These are phyloP conservation scores for Propsilocerus akamusi DNA, from an alignment of 1,140 invertebrate genomes.

Conservation along the genomic window DNA sequence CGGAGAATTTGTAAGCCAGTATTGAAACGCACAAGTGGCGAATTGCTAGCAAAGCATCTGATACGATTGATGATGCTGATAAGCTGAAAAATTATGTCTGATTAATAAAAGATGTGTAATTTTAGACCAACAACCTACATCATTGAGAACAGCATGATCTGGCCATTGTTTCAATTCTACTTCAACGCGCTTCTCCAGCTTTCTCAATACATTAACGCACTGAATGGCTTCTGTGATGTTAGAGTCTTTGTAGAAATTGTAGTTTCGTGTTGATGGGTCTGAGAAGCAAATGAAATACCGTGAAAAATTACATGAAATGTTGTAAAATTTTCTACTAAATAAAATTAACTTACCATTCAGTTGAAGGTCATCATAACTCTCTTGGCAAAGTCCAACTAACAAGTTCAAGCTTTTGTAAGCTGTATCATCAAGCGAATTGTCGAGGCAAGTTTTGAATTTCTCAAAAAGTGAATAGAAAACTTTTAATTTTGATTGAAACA, in stretches of 20 bases:
- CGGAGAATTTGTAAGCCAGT: conserved; percentile 79
- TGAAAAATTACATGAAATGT: not conserved
- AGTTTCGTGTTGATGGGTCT: conserved; percentile 22
- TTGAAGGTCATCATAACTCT: conserved; percentile 10
- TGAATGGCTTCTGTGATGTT: conserved; percentile 59
- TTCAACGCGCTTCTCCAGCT: conserved; percentile 38
- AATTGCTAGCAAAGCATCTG: conserved; percentile 54
- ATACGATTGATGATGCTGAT: conserved; percentile 53
- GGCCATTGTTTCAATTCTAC: conserved; percentile 68
- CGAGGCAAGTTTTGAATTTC: conserved; percentile 13
- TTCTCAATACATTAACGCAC: conserved; percentile 46
- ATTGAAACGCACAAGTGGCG: conserved; percentile 71
- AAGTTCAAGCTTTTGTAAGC: conserved; percentile 16
- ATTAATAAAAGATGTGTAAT: not conserved
- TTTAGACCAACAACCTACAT: conserved; percentile 30
- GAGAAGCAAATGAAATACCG: conserved; percentile 8
- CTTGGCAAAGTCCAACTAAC: conserved; percentile 14
- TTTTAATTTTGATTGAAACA: conserved; percentile 13
- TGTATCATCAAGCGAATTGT: conserved; percentile 12
- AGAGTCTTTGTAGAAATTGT: conserved; percentile 75
- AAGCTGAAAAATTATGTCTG: conserved; percentile 27
- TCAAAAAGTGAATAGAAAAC: conserved; percentile 16
- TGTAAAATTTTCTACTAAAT: not conserved
- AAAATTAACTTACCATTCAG: not conserved
- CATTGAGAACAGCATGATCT: conserved; percentile 69